phyloP scores from a whole-genome alignment of 2,888 invertebrate genomes.

The Torymus aiolomorphi region DNA sequence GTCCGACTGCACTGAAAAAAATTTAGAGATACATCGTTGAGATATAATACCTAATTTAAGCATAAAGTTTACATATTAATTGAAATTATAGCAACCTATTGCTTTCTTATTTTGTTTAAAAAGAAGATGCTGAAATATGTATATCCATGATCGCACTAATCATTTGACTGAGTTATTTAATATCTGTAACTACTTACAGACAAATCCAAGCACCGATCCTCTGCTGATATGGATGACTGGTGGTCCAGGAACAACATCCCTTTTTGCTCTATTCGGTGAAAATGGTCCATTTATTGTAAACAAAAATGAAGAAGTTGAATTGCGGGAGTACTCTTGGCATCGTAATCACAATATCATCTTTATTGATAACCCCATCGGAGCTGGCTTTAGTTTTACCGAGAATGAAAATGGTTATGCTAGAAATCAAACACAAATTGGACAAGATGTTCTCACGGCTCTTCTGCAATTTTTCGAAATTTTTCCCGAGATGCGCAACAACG shows the following conservation, averaged over 20 bases:
- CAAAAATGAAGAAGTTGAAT: slow-evolving; percentile 74
- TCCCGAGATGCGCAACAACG: slow-evolving; percentile 77
- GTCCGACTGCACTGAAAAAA: no score
- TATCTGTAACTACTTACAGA: background rate
- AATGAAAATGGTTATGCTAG: slow-evolving; percentile 85
- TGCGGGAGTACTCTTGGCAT: slow-evolving; percentile 82
- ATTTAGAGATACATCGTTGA: no score
- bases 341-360: slow-evolving; percentile 83
- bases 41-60: no score
- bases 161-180: no score
- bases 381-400: slow-evolving; percentile 93
- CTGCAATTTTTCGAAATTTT: background rate
- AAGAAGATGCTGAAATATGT: no score
- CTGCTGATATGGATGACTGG: slow-evolving; percentile 89
- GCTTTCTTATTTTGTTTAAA: background rate
- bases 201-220: slow-evolving; percentile 69
- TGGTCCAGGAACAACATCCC: slow-evolving; percentile 66
- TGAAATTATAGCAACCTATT: no score
- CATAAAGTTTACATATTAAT: no score
- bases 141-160: no score
- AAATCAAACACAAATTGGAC: slow-evolving; percentile 62
- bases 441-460: background rate
- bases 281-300: slow-evolving; percentile 81
- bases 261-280: slow-evolving; percentile 80
- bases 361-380: slow-evolving; percentile 94